Evolutionary conservation across 1,140 invertebrate genomes (phyloP), one percentile per base, ranked within the genome.

Genomic region (Reticulitermes speratus): DNA sequence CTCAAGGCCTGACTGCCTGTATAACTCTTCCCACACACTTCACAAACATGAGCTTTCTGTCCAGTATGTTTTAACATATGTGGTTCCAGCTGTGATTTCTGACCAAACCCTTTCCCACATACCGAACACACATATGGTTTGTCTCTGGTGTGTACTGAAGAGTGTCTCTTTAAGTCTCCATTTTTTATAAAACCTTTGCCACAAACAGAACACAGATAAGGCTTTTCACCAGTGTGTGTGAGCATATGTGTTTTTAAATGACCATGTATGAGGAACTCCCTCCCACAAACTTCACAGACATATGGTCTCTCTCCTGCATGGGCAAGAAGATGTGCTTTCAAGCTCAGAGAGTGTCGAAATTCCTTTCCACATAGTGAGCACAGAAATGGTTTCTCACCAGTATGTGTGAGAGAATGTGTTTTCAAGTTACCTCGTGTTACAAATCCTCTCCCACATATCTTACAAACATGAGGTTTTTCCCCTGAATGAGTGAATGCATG

Each of bases 41-140:
- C 91, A 89, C 96, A 96, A 88, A 93, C 93, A 89, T 96, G 96
- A 0, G 96, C 96, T 87, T 95, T 93, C 88, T 96, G 94, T 19
- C 96, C 96, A 44, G 95, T 96, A 90, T 96, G 96, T 88, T 94
- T 94, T 88, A 95, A 91, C 87, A 96, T 94, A 90, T 96, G 96
- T 32, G 96, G 95, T 86, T 95, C 93, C 25, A 96, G 91, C 59
- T 93, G 93, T 55, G 95, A 96, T 12, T 96, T 94, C 90, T 97
- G 96, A 1, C 95, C 95, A 90, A 97, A 97, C 14, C 94, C 92
- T 89, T 96, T 94, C 21, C 94, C 94, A 84, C 94, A 93, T 11
- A 92, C 87, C 48, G 82, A 44, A 83, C 84, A 85, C 25, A 52
- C 25, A 30, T 45, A 85, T 12, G 84, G 84, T 85, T 85, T 85